Percentiles rank a stretch among this genome's conserved stretches.
phyloP scores from a whole-genome alignment of 2,797 vertebrate species.

The Cottoperca gobio region DNA sequence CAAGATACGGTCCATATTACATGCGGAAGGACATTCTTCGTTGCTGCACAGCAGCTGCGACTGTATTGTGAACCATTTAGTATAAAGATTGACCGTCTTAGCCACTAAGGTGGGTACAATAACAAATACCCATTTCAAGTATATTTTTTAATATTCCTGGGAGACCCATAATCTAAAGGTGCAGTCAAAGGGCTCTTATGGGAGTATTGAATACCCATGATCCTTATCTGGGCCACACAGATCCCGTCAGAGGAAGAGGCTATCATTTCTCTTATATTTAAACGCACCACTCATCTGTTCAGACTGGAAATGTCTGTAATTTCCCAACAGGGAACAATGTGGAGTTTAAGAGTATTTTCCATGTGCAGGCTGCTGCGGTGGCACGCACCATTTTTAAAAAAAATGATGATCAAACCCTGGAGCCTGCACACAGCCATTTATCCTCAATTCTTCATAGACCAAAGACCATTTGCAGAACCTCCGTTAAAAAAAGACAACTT shows the following conservation, averaged over 20 bases:
- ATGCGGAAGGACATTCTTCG: conserved; percentile 12
- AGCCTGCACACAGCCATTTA: background rate
- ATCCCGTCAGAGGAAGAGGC: conserved; percentile 46
- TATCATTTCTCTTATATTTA: conserved; percentile 55
- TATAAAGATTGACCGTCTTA: conserved; percentile 5
- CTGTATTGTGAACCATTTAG: conserved; percentile 7
- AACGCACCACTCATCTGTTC: conserved; percentile 40
- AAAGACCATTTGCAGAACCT: conserved; percentile 1
- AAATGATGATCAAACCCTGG: conserved; percentile 30
- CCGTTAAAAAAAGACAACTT: background rate
- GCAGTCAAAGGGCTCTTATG: conserved; percentile 53
- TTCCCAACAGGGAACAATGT: conserved; percentile 46
- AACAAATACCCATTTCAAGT: conserved; percentile 46
- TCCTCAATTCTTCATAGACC: background rate
- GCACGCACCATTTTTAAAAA: conserved; percentile 20
- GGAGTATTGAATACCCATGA: conserved; percentile 72
- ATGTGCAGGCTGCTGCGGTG: conserved; percentile 18
- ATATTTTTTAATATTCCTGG: conserved; percentile 58
- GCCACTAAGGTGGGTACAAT: conserved; percentile 9
- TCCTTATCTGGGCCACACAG: conserved; percentile 61
- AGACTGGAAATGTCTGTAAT: conserved; percentile 47
- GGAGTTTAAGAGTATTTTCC: background rate
- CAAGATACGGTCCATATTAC: conserved; percentile 18
- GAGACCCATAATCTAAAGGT: conserved; percentile 57
- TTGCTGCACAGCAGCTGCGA: background rate